Evolutionary conservation across 53 echinoderm and acorn worm genomes (phyloP), one percentile per base, ranked within the genome.

Genomic region (Paelopatides confundens): DNA sequence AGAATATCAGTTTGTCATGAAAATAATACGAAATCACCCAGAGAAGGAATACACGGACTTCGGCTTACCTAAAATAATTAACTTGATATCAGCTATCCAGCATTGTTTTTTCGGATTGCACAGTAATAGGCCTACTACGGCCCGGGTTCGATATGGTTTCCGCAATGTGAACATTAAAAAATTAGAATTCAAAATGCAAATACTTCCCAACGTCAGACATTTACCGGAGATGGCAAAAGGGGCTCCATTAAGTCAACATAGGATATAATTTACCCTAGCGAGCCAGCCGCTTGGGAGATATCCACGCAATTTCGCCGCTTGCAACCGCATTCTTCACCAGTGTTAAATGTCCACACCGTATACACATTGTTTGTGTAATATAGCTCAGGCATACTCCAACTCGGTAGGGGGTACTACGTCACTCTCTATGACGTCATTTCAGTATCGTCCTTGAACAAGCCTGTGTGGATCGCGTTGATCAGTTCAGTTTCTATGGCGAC

Each of bases 401-500:
- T 52, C 50, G n/a, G 68, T 54, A 36, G 62, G 62, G 62, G 62
- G 74, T 53, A 43, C 71, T 89, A 89, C 82, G 63, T 89, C 82
- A 89, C 68, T 36, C 21, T 35, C 29, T 40, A 31, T 89, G 53
- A 66, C 69, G 71, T 47, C 58, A 53, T 89, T 69, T 40, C 21
- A 21, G 62, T 64, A 39, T 37, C 69, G 66, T 89, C 50, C 85
- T 43, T 81, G 85, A 89, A 89, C 66, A 92, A 92, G 93, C 83
- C 91, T 86, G 90, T 91, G 87, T 50, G 87, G 53, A 66, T 86
- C 94, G 90, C 87, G 93, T 91, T 91, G 91, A 90, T 88, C 93
- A 93, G 85, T 94, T 96, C 93, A 93, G 91, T 94, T 84, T 48
- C 90, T 91, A 93, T 93, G 93, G 88, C 65, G 93, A 96, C 91